Evolutionary conservation across 2,797 vertebrate genomes (phyloP), one percentile per base, ranked within the genome.

Genomic region (Falco peregrinus): DNA sequence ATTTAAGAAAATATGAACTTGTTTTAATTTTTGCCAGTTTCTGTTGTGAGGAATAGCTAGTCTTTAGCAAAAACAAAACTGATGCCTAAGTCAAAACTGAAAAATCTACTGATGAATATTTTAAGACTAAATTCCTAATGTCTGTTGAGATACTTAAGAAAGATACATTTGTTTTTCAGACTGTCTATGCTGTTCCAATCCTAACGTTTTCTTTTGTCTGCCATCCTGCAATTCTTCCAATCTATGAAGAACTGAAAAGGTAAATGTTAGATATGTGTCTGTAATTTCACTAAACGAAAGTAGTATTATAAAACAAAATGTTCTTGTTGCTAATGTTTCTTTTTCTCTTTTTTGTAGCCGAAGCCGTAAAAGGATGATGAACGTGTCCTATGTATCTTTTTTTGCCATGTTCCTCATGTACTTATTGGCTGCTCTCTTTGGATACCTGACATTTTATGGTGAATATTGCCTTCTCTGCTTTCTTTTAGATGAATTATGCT

Each of bases 351-450:
- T 88, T 95, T 80, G 86, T 93, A 99, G 99, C 87, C 99, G 99
- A 43, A 99, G 99, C 95, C 99, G 98, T 68, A 98, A 74, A 96
- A 99, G 98, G 97, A 99, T 99, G 99, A 99, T 99, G 98, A 98
- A 97, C 6, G 99, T 99, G 37, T 99, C 99, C 94, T 99, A 99
- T 16, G 98, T 99, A 35, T 99, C 99, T 61, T 99, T 99, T 96
- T 98, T 99, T 93, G 98, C 99, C 77, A 99, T 99, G 99, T 99
- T 99, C 97, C 95, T 99, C 96, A 99, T 99, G 99, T 99, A 99
- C 93, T 98, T 99, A 90, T 95, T 99, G 97, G 99, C 99, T 43
- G 99, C 99, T 56, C 98, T 99, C 73, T 99, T 99, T 11, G 99
- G 99, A 97, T 99, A 99, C 94, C 98, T 99, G 97, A 99, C 99